Evolutionary conservation across 1,140 invertebrate species (phyloP).

Genomic region (Asobara japonica): DNA sequence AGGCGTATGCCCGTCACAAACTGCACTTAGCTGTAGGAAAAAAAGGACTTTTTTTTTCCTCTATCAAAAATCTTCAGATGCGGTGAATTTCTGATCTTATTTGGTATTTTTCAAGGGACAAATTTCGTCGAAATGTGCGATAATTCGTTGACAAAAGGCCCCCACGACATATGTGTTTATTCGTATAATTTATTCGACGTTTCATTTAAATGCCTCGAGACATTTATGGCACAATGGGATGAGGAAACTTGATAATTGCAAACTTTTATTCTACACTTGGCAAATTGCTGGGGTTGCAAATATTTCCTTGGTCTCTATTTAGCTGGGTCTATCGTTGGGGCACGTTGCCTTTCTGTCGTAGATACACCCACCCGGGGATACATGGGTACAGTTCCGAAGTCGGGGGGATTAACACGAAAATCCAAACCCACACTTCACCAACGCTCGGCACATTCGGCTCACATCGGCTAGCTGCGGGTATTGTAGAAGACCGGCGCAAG

Average conservation of each 20-base stretch:
- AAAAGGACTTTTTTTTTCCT: not conserved
- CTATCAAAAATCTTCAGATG: not conserved
- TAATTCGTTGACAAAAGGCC: not conserved
- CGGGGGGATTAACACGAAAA: not conserved
- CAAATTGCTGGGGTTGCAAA: not conserved
- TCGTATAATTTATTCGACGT: not conserved
- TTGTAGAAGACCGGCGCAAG: constrained; percentile 3
- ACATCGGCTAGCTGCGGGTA: not conserved
- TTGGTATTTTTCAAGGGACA: too few relatives aligned
- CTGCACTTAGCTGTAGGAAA: not conserved
- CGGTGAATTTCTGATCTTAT: too few relatives aligned
- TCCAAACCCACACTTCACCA: constrained; percentile 1
- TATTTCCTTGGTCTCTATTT: too few relatives aligned
- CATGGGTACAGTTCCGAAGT: too few relatives aligned
- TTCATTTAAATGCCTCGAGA: constrained; percentile 1
- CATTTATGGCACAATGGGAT: not conserved
- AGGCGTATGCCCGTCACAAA: not conserved
- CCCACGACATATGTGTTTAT: constrained; percentile 5
- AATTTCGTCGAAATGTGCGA: not conserved
- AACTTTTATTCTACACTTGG: not conserved
- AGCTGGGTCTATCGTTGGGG: not conserved
- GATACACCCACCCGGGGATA: not conserved
- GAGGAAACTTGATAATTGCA: not conserved
- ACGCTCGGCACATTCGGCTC: constrained; percentile 8
- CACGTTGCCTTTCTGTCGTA: not conserved